A percentile compares a stretch with the other conserved stretches of the same genome.
These are phyloP conservation scores for Drosophila picticornis DNA, from an alignment of 2,888 invertebrate genomes.

Conservation along the genomic window DNA sequence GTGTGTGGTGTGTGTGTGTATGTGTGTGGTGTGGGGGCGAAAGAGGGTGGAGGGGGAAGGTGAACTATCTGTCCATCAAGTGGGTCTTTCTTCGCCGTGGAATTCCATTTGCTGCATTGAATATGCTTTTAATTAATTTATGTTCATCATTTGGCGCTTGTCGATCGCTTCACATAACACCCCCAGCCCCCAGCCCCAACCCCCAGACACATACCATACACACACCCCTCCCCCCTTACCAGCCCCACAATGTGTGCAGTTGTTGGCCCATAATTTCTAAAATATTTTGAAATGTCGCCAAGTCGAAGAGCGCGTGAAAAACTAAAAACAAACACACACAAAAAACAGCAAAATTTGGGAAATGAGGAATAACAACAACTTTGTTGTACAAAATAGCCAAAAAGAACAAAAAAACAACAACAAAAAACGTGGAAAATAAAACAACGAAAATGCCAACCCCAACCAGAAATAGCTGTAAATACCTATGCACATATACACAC, in stretches of 20 bases:
- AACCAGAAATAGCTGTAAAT: constrained; percentile 35
- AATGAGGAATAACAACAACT: constrained; percentile 33
- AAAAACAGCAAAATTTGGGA: constrained; percentile 26
- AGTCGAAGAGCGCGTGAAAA: constrained; percentile 66
- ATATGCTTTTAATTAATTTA: constrained; percentile 69
- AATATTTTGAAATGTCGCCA: constrained; percentile 76
- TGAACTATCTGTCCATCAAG: constrained; percentile 6
- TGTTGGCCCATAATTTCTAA: constrained; percentile 73
- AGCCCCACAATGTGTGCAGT: constrained; percentile 42
- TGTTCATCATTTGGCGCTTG: constrained; percentile 39
- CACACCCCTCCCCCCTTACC: neutral
- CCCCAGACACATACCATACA: neutral
- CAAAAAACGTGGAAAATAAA: constrained; percentile 17
- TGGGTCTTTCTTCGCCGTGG: constrained; percentile 1
- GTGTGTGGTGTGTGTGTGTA: neutral
- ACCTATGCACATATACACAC: neutral
- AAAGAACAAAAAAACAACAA: constrained; percentile 28
- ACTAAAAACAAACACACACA: constrained; percentile 11
- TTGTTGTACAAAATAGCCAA: constrained; percentile 33
- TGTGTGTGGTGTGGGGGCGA: neutral
- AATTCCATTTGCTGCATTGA: constrained; percentile 38
- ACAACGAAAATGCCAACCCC: neutral
- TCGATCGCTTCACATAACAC: constrained; percentile 14
- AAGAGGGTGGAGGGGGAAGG: neutral
- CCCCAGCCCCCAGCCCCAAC: no score